Evolutionary conservation across 2,797 vertebrate genomes (phyloP).

Genomic region (Acipenser transmontanus): DNA sequence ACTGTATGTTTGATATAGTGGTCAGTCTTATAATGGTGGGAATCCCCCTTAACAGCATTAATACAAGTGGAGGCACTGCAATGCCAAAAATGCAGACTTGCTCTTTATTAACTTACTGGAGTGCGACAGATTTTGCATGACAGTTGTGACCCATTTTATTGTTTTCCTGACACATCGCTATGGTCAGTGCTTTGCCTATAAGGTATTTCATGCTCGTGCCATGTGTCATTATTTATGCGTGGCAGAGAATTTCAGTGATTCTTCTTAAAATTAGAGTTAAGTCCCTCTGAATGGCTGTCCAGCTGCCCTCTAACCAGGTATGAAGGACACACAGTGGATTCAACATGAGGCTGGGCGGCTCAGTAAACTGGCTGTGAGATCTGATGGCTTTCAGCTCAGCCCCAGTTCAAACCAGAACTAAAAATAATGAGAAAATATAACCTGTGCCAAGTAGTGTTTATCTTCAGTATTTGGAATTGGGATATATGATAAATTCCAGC

Average conservation of each 20-base stretch:
- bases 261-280: constrained; percentile 2
- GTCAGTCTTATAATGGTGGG: no score
- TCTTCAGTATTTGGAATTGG: no score
- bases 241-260: background rate
- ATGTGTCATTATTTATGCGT: constrained; percentile 6
- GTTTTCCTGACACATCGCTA: background rate
- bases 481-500: no score
- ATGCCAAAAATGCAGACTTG: background rate
- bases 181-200: constrained; percentile 5
- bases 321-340: constrained; percentile 1
- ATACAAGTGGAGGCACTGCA: no score
- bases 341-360: background rate
- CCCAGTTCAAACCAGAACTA: no score
- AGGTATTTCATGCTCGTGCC: constrained; percentile 1
- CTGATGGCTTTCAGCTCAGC: background rate
- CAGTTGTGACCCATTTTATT: constrained; percentile 8
- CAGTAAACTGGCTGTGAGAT: background rate
- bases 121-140: constrained; percentile 4
- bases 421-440: no score
- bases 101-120: background rate
- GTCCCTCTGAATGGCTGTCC: background rate
- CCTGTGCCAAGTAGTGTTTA: no score
- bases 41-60: no score
- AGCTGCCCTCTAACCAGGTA: background rate
- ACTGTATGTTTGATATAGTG: no score